Conservation (phyloP, 92 coral and sea anemone genomes). For the Bergia puertoricense region DNA sequence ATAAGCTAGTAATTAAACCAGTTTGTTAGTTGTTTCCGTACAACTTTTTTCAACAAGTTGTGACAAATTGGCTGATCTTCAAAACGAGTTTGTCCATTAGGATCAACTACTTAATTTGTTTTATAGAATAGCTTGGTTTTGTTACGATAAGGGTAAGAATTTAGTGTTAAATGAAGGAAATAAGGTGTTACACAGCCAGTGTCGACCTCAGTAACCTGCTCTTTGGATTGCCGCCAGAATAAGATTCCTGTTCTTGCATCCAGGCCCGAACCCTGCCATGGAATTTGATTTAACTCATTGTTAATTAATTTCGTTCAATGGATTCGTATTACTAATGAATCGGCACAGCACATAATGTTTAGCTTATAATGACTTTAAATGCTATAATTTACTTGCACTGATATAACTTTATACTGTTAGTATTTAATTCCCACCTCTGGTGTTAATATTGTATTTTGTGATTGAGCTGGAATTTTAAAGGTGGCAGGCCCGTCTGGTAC, state of each 20-base stretch:
- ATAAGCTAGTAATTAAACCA: too few relatives aligned
- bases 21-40: too few relatives aligned
- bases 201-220: slow-evolving; percentile 13
- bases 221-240: neutral
- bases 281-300: slow-evolving; percentile 26
- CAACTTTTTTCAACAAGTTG: too few relatives aligned
- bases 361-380: neutral
- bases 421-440: neutral
- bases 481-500: neutral
- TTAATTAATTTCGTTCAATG: slow-evolving; percentile 21
- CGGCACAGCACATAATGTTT: slow-evolving; percentile 7
- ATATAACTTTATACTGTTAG: neutral
- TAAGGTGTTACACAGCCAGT: neutral
- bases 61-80: neutral
- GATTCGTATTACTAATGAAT: slow-evolving; percentile 4
- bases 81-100: neutral
- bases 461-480: neutral
- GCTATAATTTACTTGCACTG: neutral
- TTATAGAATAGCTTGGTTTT: neutral
- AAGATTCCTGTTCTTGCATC: slow-evolving; percentile 29
- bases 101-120: neutral
- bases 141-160: neutral
- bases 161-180: neutral
- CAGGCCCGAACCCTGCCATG: slow-evolving; percentile 44
- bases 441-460: neutral